Base-by-base conservation (phyloP, 2,888 invertebrate genomes). In the Dromius quadrimaculatus region DNA sequence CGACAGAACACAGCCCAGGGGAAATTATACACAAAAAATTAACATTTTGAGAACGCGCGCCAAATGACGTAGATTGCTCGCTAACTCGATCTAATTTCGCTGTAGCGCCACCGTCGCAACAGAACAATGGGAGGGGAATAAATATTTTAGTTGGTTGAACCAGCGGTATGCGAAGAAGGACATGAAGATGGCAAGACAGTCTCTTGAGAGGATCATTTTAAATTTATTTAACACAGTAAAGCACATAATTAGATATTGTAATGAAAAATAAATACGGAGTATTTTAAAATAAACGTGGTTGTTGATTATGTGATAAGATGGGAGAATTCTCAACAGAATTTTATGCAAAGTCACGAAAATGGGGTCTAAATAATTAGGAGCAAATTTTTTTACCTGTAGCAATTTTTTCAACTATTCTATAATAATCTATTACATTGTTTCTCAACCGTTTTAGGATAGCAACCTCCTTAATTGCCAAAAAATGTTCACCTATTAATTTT, bases 1-100 rank as follows among this genome's bases (percentile, higher is more conserved):
- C 19, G 47, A 65, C 36, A 34, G 50, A 68, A 68, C 68, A 68
- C 76, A 74, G 77, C 79, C 79, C 79, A 71, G 72, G 79, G 79
- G 79, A 79, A 79, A 79, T 79, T 79, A 79, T 78, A 78, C 78
- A 76, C 77, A 75, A 77, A 77, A 79, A 79, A 79, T 79, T 79
- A 79, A 78, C 79, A 78, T 79, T 79, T 78, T 66, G 36, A 38
- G 38, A 66, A 41, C 66, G 66, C 59, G 20, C 59, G 17, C 59
- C 68, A 68, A 68, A 68, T 68, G 68, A 68, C 59, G 59, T 68
- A 45, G 68, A 68, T 68, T 59, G 57, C 68, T 38, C 68, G 68
- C 59, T 68, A 68, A 68, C 68, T 68, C 32, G 68, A 68, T 68
- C 59, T 68, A 68, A 68, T 68, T 68, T 45, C 45, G 50, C 11